These are phyloP conservation scores for Diplodus puntazzo DNA, from an alignment of 2,797 vertebrate genomes.

Conservation along the genomic window DNA sequence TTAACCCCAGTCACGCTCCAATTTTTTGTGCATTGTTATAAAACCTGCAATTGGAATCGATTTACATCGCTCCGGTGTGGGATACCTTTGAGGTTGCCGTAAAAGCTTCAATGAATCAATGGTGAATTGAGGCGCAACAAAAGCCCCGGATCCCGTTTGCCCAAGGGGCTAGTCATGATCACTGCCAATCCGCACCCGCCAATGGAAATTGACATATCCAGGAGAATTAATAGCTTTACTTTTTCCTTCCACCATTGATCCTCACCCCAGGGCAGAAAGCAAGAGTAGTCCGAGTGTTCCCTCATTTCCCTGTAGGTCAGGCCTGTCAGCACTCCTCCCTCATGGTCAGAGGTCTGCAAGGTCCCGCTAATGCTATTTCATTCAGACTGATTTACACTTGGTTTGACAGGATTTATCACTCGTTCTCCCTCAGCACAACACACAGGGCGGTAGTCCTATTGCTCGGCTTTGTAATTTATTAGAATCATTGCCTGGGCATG, in stretches of 20 bases:
- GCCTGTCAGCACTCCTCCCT: slow-evolving; percentile 68
- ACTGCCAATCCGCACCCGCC: slow-evolving; percentile 72
- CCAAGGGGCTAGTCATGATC: slow-evolving; percentile 74
- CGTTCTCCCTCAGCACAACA: slow-evolving; percentile 51
- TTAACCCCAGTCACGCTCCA: slow-evolving; percentile 43
- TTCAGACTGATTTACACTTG: slow-evolving; percentile 76
- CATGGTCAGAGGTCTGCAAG: slow-evolving; percentile 67
- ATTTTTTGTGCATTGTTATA: slow-evolving; percentile 53
- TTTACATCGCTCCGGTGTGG: slow-evolving; percentile 61
- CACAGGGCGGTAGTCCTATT: slow-evolving; percentile 43
- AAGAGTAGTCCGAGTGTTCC: slow-evolving; percentile 61
- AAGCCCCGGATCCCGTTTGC: slow-evolving; percentile 58
- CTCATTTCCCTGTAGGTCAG: slow-evolving; percentile 78
- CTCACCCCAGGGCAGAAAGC: slow-evolving; percentile 65
- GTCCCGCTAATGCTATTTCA: slow-evolving; percentile 76
- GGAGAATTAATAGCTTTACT: slow-evolving; percentile 80
- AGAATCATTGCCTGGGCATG: slow-evolving; percentile 61
- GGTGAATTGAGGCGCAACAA: slow-evolving; percentile 67
- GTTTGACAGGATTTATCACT: slow-evolving; percentile 73
- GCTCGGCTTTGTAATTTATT: slow-evolving; percentile 68
- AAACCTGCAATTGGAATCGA: slow-evolving; percentile 75
- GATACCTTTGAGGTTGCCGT: slow-evolving; percentile 69
- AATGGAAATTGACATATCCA: slow-evolving; percentile 79
- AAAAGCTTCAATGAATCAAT: slow-evolving; percentile 79
- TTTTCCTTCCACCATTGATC: slow-evolving; percentile 76